Evolutionary conservation across 2,888 invertebrate species (phyloP), one percentile per base, ranked within the genome.

Genomic region (Morpho achilles): DNA sequence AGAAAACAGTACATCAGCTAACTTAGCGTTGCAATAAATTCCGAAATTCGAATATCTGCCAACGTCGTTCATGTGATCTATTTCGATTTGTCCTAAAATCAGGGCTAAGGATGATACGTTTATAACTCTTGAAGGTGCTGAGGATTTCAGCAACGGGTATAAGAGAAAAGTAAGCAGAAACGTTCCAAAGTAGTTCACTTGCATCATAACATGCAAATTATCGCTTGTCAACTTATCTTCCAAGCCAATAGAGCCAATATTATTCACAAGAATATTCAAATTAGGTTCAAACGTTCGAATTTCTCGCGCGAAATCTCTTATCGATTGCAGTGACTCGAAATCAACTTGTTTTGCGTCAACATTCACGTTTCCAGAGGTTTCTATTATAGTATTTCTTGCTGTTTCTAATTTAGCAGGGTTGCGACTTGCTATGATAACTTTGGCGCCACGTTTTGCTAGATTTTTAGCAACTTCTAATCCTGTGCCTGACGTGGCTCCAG

Each of bases 11-110:
- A 82, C 65, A 16, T 73, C 70, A 7, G 84, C 84, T 23, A 87
- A 61, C 56, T 87, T 87, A 0, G 87, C 74, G 53, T 86, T 85
- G 60, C 94, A 82, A 69, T 95, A 95, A 44, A 67, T 69, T 32
- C 76, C 92, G 6, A 92, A 91, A 59, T 93, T 92, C 0, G 91
- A 89, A 55, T 94, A 92, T 55, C 89, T 85, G 9, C 92, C 92
- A 42, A 93, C 91, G 8, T 95, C 94, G 75, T 96, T 96, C 64
- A 95, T 79, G 62, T 95, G 94, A 40, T 94, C 91, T 42, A 96
- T 72, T 74, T 96, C 94, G 8, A 96, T 82, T 0, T 91, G 87
- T 0, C 95, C 93, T 1, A 96, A 72, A n/a, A 94, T 90, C 70
- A 96, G 93, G 1, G 94, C 86, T 66, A 94, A 91, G 0, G 87